Base-by-base conservation (phyloP, 2,888 invertebrate species). In the Acronicta leporina region DNA sequence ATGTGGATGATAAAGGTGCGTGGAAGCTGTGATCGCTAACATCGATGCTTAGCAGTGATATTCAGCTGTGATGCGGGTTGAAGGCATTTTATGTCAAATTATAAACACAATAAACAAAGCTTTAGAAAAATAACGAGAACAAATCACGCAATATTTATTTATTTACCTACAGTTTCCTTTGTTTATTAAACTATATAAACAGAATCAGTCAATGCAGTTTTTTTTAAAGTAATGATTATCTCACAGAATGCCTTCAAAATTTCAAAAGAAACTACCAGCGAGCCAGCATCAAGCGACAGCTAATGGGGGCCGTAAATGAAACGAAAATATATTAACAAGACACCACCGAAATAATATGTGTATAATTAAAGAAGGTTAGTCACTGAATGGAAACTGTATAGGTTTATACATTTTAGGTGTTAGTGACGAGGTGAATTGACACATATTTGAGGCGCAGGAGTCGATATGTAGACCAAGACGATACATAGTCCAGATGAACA, bases 11-110 rank as follows among this genome's bases (percentile, higher is more conserved):
- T 54, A 38, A 64, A 55, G 67, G 76, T 81, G 84, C 83, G 66
- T 66, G 68, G 55, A 81, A 82, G 79, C 83, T 63, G 71, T 78
- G 81, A 71, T 72, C 65, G 74, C 77, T 81, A 76, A 79, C 64
- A 68, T 61, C 47, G 64, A 76, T 73, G 74, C 77, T 63, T 71
- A 71, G 79, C 77, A 49, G 74, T 77, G 73, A 75, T 48, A 30
- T 45, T 20, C 41, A 65, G 64, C 65, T 65, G 57, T 57, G 48
- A 75, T 53, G 58, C 48, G 25, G 52, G 15, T 52, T 44, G 8
- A 75, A 71, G 59, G 47, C 63, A 46, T 60, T 65, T 56, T 62
- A 64, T 59, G 65, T 45, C 30, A 4, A 4, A 2, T 3, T 20
- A 20, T 20, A 3, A 20, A 3, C 20, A 4, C 3, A 33, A 11